A percentile compares a stretch with the other conserved stretches of the same genome.
phyloP scores from a whole-genome alignment of 2,797 vertebrate species.

The Lemur catta region DNA sequence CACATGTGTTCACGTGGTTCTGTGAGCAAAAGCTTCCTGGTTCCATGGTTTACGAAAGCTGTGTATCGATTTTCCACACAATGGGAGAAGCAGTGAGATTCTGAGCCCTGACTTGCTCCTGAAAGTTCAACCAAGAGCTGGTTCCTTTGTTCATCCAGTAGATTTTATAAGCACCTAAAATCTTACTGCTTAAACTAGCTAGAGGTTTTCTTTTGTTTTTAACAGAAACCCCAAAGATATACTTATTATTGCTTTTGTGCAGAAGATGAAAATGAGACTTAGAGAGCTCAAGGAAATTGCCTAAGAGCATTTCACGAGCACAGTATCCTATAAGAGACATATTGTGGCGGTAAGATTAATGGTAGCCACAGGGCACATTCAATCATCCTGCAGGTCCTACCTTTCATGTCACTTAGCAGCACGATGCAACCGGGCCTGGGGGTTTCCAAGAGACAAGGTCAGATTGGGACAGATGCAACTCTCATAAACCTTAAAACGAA shows the following conservation, averaged over 20 bases:
- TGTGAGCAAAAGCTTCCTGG: not conserved
- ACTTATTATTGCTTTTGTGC: not conserved
- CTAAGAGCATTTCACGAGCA: not conserved
- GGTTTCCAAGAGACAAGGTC: not conserved
- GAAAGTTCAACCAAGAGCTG: not conserved
- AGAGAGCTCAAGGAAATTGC: not conserved
- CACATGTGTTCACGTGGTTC: not conserved
- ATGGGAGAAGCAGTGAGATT: not conserved
- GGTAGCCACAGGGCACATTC: not conserved
- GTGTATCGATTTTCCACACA: not conserved
- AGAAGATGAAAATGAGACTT: not conserved
- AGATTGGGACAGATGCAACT: not conserved
- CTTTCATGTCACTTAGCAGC: not conserved
- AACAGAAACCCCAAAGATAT: not conserved
- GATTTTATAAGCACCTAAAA: not conserved
- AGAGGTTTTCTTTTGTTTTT: not conserved
- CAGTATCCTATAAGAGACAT: not conserved
- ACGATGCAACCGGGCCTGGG: not conserved
- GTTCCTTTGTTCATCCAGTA: not conserved
- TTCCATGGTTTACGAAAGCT: not conserved
- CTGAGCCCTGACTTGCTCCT: not conserved
- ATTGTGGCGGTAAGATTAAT: not conserved
- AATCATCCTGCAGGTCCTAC: not conserved
- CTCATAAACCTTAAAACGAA: not conserved
- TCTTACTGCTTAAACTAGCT: not conserved